Base-by-base conservation (phyloP, 2,797 vertebrate genomes). In the Borostomias antarcticus region DNA sequence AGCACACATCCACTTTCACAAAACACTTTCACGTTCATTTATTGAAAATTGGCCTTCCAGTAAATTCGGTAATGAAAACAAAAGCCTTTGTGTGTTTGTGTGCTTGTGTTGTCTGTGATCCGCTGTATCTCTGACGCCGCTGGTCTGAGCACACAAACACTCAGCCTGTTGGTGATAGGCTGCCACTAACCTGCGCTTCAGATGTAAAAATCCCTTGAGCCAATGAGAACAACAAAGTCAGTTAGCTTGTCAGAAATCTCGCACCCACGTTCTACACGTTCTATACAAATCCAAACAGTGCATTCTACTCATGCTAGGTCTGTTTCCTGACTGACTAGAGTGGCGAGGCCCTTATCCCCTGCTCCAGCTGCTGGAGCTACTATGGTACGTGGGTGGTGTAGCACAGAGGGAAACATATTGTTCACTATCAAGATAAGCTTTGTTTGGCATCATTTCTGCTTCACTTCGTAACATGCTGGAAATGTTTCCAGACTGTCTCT, bases 1-100 rank as follows among this genome's bases (percentile, higher is more conserved):
- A 74, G 72, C 25, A 73, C 78, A 85, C 73, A 83, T 62, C 15
- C 62, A n/a, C 73, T 83, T 62, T 13, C 62, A 11, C 62, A 58
- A 66, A 77, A 48, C 62, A 7, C 35, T 11, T 37, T 23, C 68
- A 74, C 67, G 71, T 58, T 21, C 79, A 58, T 32, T 58, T 26
- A 15, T 9, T 73, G 76, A 80, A 66, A n/a, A 76, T 58, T 47
- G 30, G 37, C 65, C 77, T 80, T 79, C 62, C 80, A 76, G 79
- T 69, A 83, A 79, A 81, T 19, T 53, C 59, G 57, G 19, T 21
- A 53, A 72, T 64, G 30, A 72, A 80, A 74, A 56, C 28, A 48
- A 50, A 58, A 68, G 52, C 19, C 66, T n/a, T 29, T 19, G 0
- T 7, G 60, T 21, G 58, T 67, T 23, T 62, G 66, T 53, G 48